Base-by-base conservation (phyloP, 2,113 vertebrate genomes). In the Amblyornis subalaris region DNA sequence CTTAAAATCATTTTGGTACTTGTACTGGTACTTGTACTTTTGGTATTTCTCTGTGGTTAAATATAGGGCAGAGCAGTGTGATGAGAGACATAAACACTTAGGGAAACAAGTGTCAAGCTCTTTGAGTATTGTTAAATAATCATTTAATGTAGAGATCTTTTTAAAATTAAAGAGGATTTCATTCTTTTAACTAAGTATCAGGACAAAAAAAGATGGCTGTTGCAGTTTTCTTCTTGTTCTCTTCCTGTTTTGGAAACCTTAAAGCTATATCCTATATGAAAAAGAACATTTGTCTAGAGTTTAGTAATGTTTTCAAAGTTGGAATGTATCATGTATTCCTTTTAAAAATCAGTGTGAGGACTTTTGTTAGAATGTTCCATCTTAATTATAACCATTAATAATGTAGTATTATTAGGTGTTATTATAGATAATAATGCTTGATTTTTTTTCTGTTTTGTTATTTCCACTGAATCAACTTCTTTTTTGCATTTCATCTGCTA, bases 361-460 rank as follows among this genome's bases (percentile, higher is more conserved):
- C 80, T 91, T 88, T 60, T 80, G 79, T 80, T 90, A 58, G 55
- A 80, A 85, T 93, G 42, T 94, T 96, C 64, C 89, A 33, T 92
- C 88, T 90, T 86, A 94, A 93, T 95, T 92, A 66, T 55, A 88
- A 75, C 35, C 26, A 36, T 88, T 88, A 93, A 73, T 88, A 80
- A 72, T 87, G 25, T 78, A 44, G 60, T 81, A 58, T 70, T 93
- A 48, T 90, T 93, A 89, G 86, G 83, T 84, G 61, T 78, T 96
- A 88, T 93, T 95, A 78, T 67, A 84, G 79, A 81, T 92, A 93
- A 93, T 90, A 92, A 72, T 84, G 60, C 76, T 90, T 85, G 85
- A 23, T 66, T 81, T 81, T 94, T 94, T 89, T 58, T 44, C 50
- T 79, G 42, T 93, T 96, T 94, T 88, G 54, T 90, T 95, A 89